Evolutionary conservation across 2,113 vertebrate species (phyloP).

Genomic region (Astatoreochromis straeleni): DNA sequence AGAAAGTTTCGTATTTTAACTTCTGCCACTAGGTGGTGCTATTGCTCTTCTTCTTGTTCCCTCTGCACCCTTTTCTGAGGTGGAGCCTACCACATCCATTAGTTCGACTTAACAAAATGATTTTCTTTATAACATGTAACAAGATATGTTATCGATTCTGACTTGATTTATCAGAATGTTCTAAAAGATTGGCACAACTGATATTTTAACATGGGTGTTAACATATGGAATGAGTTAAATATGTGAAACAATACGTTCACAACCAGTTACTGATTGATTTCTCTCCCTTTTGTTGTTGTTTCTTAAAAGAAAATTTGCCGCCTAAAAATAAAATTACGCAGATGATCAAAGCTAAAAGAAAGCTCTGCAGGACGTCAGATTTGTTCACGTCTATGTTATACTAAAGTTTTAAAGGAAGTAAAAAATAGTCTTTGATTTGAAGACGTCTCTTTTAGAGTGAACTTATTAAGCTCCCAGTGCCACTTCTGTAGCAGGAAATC

Average conservation of each 20-base stretch:
- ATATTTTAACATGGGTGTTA: not conserved
- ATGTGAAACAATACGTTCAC: not conserved
- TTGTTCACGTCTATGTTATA: not conserved
- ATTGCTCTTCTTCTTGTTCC: not conserved
- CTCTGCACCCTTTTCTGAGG: not conserved
- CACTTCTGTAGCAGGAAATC: not conserved
- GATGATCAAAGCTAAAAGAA: not conserved
- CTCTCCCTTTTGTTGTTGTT: not conserved
- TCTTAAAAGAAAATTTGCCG: not conserved
- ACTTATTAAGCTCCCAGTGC: not conserved
- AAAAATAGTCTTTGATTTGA: not conserved
- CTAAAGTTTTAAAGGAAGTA: not conserved
- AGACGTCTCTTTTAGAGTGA: not conserved
- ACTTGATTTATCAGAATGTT: not conserved
- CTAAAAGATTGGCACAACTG: not conserved
- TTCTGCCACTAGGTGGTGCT: conserved; percentile 10
- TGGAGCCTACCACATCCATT: not conserved
- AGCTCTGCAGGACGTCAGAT: not conserved
- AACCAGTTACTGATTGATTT: not conserved
- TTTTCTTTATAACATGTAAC: not conserved
- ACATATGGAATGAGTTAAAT: not conserved
- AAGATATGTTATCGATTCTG: not conserved
- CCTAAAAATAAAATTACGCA: not conserved
- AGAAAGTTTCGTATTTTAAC: not conserved
- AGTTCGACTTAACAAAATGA: not conserved